These are phyloP conservation scores for Lepidurus packardi DNA, from an alignment of 1,140 invertebrate genomes.

Conservation along the genomic window DNA sequence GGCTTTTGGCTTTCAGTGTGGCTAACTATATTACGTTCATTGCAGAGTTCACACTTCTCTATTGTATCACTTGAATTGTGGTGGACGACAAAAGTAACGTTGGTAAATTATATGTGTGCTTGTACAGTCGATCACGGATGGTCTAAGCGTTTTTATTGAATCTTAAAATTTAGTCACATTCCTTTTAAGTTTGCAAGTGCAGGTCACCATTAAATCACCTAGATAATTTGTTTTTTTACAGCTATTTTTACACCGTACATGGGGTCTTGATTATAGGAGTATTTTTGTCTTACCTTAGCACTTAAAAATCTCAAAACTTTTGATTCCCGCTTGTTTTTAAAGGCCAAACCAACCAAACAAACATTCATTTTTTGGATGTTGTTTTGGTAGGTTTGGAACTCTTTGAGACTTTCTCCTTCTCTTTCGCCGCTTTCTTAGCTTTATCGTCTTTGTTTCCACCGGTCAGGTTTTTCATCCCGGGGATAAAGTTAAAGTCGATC, in stretches of 20 bases:
- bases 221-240: too few relatives aligned
- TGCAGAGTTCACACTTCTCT: neutral
- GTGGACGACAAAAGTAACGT: constrained; percentile 21
- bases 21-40: neutral
- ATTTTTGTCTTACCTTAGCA: neutral
- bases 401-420: neutral
- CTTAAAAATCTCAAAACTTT: too few relatives aligned
- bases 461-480: constrained; percentile 14
- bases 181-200: neutral
- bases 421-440: neutral
- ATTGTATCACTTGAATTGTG: constrained; percentile 12
- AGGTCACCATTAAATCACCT: neutral
- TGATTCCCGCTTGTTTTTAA: neutral
- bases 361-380: neutral
- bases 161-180: neutral
- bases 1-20: constrained; percentile 17
- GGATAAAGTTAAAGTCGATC: constrained; percentile 31
- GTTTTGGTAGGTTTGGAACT: neutral
- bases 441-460: constrained; percentile 6
- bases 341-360: neutral
- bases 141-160: neutral
- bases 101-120: constrained; percentile 22
- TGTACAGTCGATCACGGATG: constrained; percentile 4
- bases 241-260: neutral
- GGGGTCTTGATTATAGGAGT: neutral